phyloP scores from a whole-genome alignment of 2,888 invertebrate genomes.

The Stictocephala bisonia region DNA sequence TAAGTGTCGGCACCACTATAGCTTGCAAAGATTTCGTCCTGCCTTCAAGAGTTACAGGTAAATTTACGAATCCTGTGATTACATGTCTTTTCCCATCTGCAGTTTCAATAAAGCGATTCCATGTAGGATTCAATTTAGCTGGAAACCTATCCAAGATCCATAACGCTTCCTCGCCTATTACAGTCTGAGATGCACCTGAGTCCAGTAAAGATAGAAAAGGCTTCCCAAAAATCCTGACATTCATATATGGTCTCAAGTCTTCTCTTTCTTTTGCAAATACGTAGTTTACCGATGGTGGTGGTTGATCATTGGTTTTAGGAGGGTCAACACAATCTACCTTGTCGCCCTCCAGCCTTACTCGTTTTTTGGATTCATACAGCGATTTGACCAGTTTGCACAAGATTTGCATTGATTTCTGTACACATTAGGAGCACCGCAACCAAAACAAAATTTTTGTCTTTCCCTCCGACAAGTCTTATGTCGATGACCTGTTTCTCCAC shows the following conservation, averaged over 20 bases:
- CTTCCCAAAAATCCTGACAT: background rate
- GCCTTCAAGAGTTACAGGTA: background rate
- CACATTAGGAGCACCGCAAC: background rate
- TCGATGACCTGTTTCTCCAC: slow-evolving; percentile 27
- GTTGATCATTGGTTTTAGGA: background rate
- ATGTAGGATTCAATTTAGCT: background rate
- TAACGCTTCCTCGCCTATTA: background rate
- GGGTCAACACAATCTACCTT: background rate
- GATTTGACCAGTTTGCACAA: too few relatives aligned
- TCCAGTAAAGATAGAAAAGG: background rate
- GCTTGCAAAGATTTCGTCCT: background rate
- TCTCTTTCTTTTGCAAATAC: background rate
- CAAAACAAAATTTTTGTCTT: background rate
- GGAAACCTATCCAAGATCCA: background rate
- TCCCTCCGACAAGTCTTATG: background rate
- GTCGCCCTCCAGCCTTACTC: slow-evolving; percentile 8
- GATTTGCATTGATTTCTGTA: background rate
- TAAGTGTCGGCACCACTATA: background rate
- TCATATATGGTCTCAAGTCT: background rate
- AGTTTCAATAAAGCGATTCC: background rate
- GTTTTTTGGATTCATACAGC: slow-evolving; percentile 35
- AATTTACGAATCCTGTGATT: background rate
- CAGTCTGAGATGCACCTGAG: background rate
- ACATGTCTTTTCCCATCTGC: background rate
- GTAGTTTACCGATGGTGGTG: background rate